Evolutionary conservation across 2,797 vertebrate genomes (phyloP).

Genomic region (Alca torda): DNA sequence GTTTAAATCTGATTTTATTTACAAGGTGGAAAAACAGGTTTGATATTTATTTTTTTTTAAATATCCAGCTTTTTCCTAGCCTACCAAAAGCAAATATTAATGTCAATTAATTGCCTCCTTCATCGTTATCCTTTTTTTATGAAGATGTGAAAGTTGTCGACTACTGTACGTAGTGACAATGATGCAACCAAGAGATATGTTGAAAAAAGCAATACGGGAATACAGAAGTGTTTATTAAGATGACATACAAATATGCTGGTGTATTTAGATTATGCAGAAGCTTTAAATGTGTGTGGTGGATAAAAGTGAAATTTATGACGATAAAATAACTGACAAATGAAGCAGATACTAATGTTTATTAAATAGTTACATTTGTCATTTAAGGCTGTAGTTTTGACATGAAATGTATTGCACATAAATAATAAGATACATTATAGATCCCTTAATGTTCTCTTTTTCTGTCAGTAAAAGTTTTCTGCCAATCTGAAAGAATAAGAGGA

Average conservation of each 20-base stretch:
- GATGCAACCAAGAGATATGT: neutral
- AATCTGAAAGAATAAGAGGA: neutral
- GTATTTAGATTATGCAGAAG: neutral
- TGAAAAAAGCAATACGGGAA: neutral
- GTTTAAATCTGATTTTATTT: neutral
- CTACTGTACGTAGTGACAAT: neutral
- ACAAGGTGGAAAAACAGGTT: neutral
- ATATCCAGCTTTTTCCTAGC: neutral
- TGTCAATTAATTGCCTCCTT: neutral
- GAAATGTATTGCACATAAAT: neutral
- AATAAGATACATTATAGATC: neutral
- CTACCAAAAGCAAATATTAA: neutral
- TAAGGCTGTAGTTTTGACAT: conserved; percentile 20
- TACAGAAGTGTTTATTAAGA: neutral
- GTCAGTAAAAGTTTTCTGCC: neutral
- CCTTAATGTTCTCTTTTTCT: neutral
- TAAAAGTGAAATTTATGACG: neutral
- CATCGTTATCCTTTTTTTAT: neutral
- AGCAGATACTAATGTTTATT: neutral
- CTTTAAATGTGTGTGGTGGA: neutral
- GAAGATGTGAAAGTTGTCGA: neutral
- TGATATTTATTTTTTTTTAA: neutral
- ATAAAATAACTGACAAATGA: conserved; percentile 7
- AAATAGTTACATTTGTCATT: conserved; percentile 4
- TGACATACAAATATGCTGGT: neutral